Evolutionary conservation across 2,797 vertebrate genomes (phyloP).

Genomic region (Falco berigora): DNA sequence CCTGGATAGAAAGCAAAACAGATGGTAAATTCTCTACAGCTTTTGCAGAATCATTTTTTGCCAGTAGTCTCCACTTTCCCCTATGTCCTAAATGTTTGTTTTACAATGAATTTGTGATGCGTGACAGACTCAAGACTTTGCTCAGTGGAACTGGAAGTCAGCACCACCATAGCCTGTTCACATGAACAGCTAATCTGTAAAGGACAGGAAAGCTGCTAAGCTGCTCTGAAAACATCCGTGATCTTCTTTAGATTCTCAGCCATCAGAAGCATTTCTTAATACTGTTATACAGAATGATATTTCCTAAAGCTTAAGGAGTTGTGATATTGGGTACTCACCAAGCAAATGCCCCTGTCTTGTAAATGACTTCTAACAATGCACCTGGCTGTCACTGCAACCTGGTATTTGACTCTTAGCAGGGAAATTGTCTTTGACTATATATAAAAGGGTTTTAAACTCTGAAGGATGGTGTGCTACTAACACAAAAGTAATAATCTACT

Average conservation of each 20-base stretch:
- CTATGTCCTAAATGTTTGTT: constrained; percentile 23
- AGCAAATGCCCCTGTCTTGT: not conserved
- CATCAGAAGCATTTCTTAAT: not conserved
- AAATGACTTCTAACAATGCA: not conserved
- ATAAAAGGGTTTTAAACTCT: not conserved
- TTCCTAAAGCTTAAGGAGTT: not conserved
- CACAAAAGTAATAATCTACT: not conserved
- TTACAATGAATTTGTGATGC: not conserved
- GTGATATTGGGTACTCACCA: not conserved
- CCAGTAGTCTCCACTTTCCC: constrained; percentile 3
- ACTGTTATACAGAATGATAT: not conserved
- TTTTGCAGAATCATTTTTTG: constrained; percentile 51
- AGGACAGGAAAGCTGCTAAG: not conserved
- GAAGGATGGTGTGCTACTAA: not conserved
- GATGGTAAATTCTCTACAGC: constrained; percentile 70
- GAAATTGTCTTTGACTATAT: not conserved
- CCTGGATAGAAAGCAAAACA: constrained; percentile 79
- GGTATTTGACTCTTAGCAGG: not conserved
- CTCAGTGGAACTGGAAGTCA: not conserved
- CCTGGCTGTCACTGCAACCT: not conserved
- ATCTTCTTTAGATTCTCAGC: not conserved
- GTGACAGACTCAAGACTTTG: not conserved
- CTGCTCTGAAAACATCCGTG: not conserved
- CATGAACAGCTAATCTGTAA: not conserved
- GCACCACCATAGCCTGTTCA: not conserved